A percentile compares a stretch with the other conserved stretches of the same genome.
phyloP scores from a whole-genome alignment of 2,797 vertebrate genomes.

The Scolopax bukidnonensis region DNA sequence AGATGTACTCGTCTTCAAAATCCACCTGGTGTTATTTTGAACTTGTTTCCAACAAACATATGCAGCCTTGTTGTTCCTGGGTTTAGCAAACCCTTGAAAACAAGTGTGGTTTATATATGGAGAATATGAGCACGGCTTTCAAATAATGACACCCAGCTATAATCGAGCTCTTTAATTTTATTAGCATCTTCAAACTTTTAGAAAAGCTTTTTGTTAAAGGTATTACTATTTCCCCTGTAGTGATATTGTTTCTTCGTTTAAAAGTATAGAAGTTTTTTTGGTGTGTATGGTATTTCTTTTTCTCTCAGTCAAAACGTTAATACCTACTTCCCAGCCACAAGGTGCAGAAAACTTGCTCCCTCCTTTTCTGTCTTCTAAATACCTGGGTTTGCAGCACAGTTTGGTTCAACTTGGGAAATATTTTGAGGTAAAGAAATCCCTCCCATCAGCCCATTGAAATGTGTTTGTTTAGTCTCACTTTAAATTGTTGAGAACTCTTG shows the following conservation, averaged over 20 bases:
- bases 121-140: neutral
- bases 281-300: neutral
- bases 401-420: neutral
- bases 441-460: neutral
- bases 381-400: neutral
- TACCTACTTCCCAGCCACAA: neutral
- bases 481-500: neutral
- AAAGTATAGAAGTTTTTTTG: neutral
- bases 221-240: neutral
- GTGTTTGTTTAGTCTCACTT: neutral
- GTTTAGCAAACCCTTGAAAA: neutral
- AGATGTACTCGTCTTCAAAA: neutral
- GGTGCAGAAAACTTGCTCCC: neutral
- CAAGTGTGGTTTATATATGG: neutral
- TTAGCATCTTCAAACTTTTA: neutral
- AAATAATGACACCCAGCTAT: neutral
- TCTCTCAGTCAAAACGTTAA: neutral
- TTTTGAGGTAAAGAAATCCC: neutral
- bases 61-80: neutral
- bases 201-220: neutral
- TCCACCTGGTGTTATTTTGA: neutral
- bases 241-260: neutral
- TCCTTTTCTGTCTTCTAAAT: neutral
- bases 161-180: neutral
- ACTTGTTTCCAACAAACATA: neutral